Evolutionary conservation across 1,140 invertebrate species (phyloP), one percentile per base, ranked within the genome.

Genomic region (Neodiprion fabricii): DNA sequence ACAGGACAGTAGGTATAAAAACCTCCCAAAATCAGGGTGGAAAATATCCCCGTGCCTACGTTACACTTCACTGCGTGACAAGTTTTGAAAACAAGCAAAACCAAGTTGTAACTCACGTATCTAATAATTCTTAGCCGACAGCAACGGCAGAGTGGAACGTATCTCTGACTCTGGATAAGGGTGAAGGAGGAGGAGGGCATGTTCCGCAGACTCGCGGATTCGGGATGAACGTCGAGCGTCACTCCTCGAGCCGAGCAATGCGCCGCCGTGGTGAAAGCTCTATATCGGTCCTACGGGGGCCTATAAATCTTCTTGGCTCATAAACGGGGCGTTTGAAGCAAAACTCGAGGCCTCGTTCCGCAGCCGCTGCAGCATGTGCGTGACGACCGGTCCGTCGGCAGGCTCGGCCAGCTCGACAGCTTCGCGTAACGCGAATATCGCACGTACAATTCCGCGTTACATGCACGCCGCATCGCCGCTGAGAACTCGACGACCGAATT

Each of bases 271-370:
- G 67, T 66, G 75, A 76, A 72, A 78, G 40, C 65, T 67, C 70
- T 69, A 75, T 61, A 75, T 75, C 72, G 70, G 73, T 69, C 4
- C 21, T 11, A 70, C 76, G 74, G 72, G 72, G 69, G 83, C 79
- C 85, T 84, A 86, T 88, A 87, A 87, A 88, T 88, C 84, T 86
- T 78, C 76, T 81, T 84, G 84, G 84, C 67, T 80, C 84, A 85
- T 87, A 87, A 88, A 88, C 85, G 85, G 85, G 82, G 83, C 84
- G 84, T 85, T 87, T 84, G 84, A 83, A 82, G 85, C 83, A 82
- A 85, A 84, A 86, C 82, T 61, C 53, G 11, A 17, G 11, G 53
- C 28, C 28, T 40, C 28, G 28, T 40, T 40, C 28, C 28, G 28
- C 28, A 40, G 82, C 85, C 78, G 79, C 79, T 82, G 84, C 80